Evolutionary conservation across 2,797 vertebrate species (phyloP), one percentile per base, ranked within the genome.

Genomic region (Hephaestus fuliginosus): DNA sequence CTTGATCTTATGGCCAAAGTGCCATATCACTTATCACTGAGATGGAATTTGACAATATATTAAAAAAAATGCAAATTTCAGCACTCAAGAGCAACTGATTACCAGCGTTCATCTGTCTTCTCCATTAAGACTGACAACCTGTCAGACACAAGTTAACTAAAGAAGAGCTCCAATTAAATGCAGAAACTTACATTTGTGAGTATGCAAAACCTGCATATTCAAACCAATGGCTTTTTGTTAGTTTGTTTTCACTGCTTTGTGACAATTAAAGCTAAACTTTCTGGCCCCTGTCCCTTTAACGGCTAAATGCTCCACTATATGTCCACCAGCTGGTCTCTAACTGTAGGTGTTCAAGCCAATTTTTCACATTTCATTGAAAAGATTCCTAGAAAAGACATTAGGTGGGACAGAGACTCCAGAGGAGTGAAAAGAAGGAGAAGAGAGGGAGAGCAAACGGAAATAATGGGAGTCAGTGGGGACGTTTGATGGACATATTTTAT

Each of bases 401-500:
- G 49, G 30, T 49, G 36, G 28, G 44, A 36, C 1, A 52, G 39
- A 60, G 44, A 56, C 22, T 36, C n/a, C 20, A 17, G n/a, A 70
- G 55, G 61, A 15, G 0, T 53, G 62, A 71, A 25, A 30, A 53
- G 56, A 73, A 20, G 13, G 28, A 3, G 39, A n/a, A 65, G 2
- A 6, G 39, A 51, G 69, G 17, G 56, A 76, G 55, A 56, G 39
- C 20, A 53, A 39, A 28, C 44, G 74, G 22, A 62, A 78, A 67
- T 63, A 72, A 44, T 51, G 41, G 25, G 2, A 12, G 64, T 73
- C 79, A 70, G 46, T 14, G 5, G 55, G 72, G 63, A 74, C 0
- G 8, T 62, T 41, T 81, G 74, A 84, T 56, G 74, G 71, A 73
- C 33, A 30, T 25, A 15, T 61, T 85, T 83, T 80, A 80, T 41